Percentiles rank a stretch among this genome's conserved stretches.
phyloP scores from a whole-genome alignment of 2,797 vertebrate genomes.

The Cirrhinus mrigala region DNA sequence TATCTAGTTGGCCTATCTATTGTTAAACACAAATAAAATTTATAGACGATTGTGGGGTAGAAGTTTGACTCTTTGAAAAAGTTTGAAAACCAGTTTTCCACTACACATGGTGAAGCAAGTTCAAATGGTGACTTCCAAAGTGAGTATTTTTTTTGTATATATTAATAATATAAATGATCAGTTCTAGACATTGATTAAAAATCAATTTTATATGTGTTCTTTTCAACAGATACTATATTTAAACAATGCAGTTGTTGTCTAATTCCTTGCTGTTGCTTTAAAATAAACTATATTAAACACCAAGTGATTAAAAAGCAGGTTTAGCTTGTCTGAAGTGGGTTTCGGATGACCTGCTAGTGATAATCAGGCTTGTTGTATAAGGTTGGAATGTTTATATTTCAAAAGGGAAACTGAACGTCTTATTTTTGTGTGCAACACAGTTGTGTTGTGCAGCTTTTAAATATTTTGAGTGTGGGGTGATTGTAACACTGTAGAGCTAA shows the following conservation, averaged over 20 bases:
- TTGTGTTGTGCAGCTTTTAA: background rate
- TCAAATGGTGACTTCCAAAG: background rate
- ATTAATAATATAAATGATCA: background rate
- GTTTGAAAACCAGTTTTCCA: background rate
- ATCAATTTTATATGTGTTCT: background rate
- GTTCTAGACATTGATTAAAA: background rate
- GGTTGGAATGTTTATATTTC: background rate
- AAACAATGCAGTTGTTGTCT: background rate
- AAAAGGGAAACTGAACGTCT: background rate
- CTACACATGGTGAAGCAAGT: background rate
- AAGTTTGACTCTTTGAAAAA: background rate
- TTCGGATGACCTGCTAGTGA: background rate
- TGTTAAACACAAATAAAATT: background rate
- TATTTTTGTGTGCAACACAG: background rate
- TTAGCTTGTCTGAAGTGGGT: background rate
- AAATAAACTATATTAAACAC: background rate
- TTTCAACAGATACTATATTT: background rate
- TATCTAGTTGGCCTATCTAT: background rate
- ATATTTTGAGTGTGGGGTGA: background rate
- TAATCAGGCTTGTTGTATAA: background rate
- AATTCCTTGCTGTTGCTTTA: background rate
- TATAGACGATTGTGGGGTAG: background rate
- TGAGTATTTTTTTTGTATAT: background rate
- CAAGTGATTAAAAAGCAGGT: background rate
- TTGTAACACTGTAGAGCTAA: background rate